Conservation (phyloP, 2,888 invertebrate species). For the Magallana nippona region DNA sequence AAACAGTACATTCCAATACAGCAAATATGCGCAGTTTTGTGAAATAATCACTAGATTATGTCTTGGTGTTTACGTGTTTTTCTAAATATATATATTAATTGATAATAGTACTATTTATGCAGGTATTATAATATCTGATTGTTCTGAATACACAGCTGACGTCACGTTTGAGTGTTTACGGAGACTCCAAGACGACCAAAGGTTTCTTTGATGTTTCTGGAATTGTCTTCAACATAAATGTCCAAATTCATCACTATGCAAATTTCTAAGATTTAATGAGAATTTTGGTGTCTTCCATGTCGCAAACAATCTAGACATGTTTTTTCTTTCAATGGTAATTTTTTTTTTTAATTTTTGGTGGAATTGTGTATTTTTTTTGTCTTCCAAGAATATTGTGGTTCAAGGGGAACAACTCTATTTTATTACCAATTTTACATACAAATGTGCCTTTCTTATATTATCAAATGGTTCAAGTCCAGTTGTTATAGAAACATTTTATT, state of each 20-base stretch:
- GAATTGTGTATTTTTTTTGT: neutral
- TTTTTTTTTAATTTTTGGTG: neutral
- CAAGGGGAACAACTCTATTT: constrained; percentile 32
- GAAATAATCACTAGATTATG: neutral
- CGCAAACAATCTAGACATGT: neutral
- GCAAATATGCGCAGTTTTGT: neutral
- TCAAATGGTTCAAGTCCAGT: too few relatives aligned
- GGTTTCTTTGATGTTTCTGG: constrained; percentile 1
- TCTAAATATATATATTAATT: neutral
- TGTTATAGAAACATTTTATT: too few relatives aligned
- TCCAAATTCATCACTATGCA: constrained; percentile 18
- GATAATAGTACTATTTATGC: constrained; percentile 17
- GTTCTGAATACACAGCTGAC: constrained; percentile 6
- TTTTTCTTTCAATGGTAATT: neutral
- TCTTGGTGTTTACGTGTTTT: neutral
- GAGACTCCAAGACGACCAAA: neutral
- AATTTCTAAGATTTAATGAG: constrained; percentile 1
- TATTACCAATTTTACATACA: neutral
- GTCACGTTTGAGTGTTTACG: neutral
- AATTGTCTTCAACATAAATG: neutral
- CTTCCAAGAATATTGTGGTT: constrained; percentile 28
- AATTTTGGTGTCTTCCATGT: neutral
- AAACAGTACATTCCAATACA: neutral
- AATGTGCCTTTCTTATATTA: neutral
- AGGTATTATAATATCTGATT: neutral